A percentile compares a stretch with the other conserved stretches of the same genome.
phyloP scores from a whole-genome alignment of 2,888 invertebrate genomes.

The Papilio gigon region DNA sequence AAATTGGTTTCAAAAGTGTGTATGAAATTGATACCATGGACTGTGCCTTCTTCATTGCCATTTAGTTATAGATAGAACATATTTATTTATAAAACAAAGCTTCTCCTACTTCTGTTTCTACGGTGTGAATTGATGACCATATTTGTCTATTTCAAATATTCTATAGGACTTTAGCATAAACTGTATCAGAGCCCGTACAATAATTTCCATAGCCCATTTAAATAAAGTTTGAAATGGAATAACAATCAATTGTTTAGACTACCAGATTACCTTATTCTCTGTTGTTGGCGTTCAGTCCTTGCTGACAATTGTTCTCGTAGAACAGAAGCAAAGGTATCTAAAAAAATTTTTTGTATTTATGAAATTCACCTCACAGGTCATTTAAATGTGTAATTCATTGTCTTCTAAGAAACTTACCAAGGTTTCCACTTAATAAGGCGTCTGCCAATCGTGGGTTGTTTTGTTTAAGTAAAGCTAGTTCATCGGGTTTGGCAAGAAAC shows the following conservation, averaged over 20 bases:
- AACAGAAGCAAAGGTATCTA: conserved; percentile 90
- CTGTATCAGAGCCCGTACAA: too few relatives aligned
- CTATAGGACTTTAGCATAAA: neutral
- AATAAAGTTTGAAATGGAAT: neutral
- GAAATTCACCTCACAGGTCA: conserved; percentile 39
- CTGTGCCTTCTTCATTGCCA: neutral
- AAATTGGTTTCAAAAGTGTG: neutral
- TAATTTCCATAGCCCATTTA: neutral
- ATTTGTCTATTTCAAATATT: neutral
- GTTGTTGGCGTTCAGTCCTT: conserved; percentile 91
- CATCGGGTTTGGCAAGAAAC: conserved; percentile 94
- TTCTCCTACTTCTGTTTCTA: neutral
- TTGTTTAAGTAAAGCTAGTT: conserved; percentile 93
- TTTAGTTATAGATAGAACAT: neutral
- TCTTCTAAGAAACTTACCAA: conserved; percentile 78
- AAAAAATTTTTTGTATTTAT: conserved; percentile 48
- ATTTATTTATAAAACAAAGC: neutral
- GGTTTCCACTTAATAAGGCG: conserved; percentile 92
- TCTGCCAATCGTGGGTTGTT: conserved; percentile 96
- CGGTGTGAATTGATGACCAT: neutral
- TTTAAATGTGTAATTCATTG: conserved; percentile 28
- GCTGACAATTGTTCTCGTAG: conserved; percentile 92
- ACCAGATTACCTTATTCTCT: conserved; percentile 83
- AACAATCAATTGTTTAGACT: neutral
- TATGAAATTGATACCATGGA: neutral